Evolutionary conservation across 2,113 vertebrate genomes (phyloP).

Genomic region (Garra rufa): DNA sequence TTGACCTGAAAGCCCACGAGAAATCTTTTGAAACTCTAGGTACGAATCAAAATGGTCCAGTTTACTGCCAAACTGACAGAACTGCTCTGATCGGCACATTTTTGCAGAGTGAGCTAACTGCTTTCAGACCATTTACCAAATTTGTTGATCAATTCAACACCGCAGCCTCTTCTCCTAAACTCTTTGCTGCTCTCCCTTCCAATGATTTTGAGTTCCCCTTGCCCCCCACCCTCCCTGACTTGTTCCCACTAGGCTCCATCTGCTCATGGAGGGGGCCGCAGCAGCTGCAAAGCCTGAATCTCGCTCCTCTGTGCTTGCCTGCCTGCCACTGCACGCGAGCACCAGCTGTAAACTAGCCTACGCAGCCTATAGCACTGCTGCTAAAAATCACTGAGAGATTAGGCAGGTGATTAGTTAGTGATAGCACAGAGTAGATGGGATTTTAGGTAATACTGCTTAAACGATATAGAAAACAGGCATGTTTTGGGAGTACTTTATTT

Average conservation of each 20-base stretch:
- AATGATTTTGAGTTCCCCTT: constrained; percentile 26
- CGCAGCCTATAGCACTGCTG: constrained; percentile 28
- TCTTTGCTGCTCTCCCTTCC: not conserved
- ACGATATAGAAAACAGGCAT: not conserved
- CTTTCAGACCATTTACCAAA: not conserved
- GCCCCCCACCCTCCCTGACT: constrained; percentile 4
- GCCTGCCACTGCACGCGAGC: constrained; percentile 46
- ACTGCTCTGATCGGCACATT: not conserved
- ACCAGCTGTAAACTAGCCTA: constrained; percentile 49
- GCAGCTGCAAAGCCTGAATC: constrained; percentile 60
- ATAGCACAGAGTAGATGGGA: not conserved
- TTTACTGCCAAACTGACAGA: not conserved
- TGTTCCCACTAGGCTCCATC: constrained; percentile 47
- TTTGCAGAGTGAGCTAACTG: not conserved
- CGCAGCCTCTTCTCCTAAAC: not conserved
- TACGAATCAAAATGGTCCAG: not conserved
- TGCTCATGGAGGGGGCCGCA: constrained; percentile 48
- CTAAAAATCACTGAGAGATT: constrained; percentile 25
- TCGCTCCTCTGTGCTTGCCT: constrained; percentile 23
- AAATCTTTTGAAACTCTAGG: not conserved
- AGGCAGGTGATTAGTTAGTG: constrained; percentile 31
- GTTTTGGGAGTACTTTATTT: not conserved
- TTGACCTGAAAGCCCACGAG: not conserved
- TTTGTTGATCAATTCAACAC: not conserved
- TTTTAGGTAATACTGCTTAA: constrained; percentile 12